These are phyloP conservation scores for Scleropages formosus DNA, from an alignment of 2,797 vertebrate species.

Conservation along the genomic window DNA sequence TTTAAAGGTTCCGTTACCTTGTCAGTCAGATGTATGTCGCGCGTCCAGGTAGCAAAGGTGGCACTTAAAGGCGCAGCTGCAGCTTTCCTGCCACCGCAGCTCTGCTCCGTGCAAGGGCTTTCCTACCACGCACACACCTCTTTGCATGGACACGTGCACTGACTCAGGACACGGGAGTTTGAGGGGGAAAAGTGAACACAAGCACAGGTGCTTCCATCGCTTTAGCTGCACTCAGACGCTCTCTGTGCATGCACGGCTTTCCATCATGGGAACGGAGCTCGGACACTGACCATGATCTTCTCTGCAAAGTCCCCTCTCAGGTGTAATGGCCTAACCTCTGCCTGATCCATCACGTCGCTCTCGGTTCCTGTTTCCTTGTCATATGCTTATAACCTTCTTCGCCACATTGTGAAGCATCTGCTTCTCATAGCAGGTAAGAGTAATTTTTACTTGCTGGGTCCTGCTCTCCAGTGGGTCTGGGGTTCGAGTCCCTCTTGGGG, in stretches of 20 bases:
- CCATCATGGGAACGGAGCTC: background rate
- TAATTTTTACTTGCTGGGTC: too few species aligned
- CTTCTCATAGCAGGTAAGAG: too few species aligned
- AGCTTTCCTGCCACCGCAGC: constrained; percentile 61
- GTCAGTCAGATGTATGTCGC: constrained; percentile 63
- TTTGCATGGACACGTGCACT: constrained; percentile 54
- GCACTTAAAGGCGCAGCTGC: constrained; percentile 64
- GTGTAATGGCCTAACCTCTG: constrained; percentile 67
- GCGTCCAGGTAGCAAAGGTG: constrained; percentile 63
- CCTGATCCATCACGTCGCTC: constrained; percentile 72
- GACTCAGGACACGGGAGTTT: constrained; percentile 12
- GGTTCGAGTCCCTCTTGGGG: too few species aligned
- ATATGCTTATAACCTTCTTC: too few species aligned
- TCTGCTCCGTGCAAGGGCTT: constrained; percentile 64
- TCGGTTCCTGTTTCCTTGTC: constrained; percentile 32
- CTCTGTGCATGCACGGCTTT: background rate
- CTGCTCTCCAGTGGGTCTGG: too few species aligned
- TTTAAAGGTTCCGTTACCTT: constrained; percentile 61
- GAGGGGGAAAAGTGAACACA: background rate
- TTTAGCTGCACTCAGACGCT: background rate
- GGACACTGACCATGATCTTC: background rate
- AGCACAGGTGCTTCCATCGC: constrained; percentile 1
- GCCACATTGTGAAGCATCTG: too few species aligned
- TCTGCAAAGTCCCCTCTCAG: constrained; percentile 55
- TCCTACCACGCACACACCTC: constrained; percentile 67